Conservation (phyloP, 2,113 vertebrate genomes). For the Prionailurus bengalensis region DNA sequence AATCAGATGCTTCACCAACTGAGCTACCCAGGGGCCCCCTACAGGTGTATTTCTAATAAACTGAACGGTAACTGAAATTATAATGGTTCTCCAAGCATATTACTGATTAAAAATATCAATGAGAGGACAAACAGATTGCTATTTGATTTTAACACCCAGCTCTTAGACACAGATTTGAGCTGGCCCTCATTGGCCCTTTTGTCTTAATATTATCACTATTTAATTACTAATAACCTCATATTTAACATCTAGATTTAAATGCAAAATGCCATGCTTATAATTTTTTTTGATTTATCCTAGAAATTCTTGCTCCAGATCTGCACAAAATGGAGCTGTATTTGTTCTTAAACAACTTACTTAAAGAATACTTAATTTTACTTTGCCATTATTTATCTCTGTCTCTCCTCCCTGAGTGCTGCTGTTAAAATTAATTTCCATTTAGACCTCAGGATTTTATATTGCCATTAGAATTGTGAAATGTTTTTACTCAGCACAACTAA, state of each 20-base stretch:
- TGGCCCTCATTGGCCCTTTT: background rate
- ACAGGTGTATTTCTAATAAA: background rate
- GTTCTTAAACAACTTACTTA: background rate
- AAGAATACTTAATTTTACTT: constrained; percentile 57
- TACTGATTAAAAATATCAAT: background rate
- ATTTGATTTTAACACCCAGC: constrained; percentile 23
- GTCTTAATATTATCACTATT: background rate
- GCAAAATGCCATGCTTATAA: background rate
- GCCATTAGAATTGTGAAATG: constrained; percentile 69
- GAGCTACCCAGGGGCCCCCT: no score
- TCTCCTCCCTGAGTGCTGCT: constrained; percentile 31
- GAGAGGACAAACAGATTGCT: constrained; percentile 21
- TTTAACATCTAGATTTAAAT: background rate
- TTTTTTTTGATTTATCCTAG: constrained; percentile 4
- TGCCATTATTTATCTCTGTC: constrained; percentile 53
- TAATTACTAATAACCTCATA: constrained; percentile 51
- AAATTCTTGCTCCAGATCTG: background rate
- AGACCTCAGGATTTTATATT: constrained; percentile 69
- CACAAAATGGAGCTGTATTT: constrained; percentile 12
- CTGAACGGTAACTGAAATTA: constrained; percentile 24
- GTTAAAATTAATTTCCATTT: constrained; percentile 77
- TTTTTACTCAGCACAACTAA: constrained; percentile 79
- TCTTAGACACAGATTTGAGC: background rate
- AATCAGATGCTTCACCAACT: no score
- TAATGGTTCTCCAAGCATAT: background rate